Conservation (phyloP, 1,140 invertebrate species). For the Andricus grossulariae region DNA sequence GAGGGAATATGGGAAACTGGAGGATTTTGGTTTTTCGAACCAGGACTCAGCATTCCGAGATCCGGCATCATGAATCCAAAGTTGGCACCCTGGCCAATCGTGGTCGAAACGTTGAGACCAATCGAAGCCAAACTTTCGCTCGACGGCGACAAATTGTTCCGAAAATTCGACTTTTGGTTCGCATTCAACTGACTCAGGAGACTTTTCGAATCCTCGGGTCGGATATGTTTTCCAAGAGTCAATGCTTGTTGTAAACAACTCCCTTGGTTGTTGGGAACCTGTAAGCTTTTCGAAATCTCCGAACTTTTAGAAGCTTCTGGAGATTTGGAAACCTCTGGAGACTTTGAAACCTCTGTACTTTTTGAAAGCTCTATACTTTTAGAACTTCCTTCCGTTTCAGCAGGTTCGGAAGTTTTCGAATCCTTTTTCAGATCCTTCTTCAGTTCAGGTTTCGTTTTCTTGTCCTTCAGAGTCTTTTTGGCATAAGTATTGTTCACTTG, state of each 20-base stretch:
- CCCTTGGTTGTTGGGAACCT: not conserved
- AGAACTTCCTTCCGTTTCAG: conserved; percentile 42
- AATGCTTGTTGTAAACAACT: not conserved
- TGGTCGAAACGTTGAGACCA: conserved; percentile 52
- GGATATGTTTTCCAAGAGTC: not conserved
- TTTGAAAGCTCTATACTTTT: not conserved
- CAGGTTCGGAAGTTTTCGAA: conserved; percentile 40
- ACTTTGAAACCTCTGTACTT: not conserved
- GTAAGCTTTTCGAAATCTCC: not conserved
- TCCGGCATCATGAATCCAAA: conserved; percentile 1
- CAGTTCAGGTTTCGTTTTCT: conserved; percentile 41
- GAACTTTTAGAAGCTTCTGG: not conserved
- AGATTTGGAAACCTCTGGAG: not conserved
- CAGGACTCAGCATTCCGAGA: not conserved
- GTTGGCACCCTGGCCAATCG: conserved; percentile 19
- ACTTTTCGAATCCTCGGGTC: conserved; percentile 5
- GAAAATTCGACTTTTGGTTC: not conserved
- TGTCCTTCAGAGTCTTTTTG: conserved; percentile 66
- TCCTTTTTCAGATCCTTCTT: conserved; percentile 53
- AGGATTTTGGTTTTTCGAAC: conserved; percentile 39
- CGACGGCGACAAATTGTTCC: not conserved
- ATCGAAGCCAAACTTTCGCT: conserved; percentile 48
- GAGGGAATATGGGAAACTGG: not conserved
- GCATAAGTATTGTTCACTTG: conserved; percentile 69
- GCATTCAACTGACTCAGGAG: conserved; percentile 35